Base-by-base conservation (phyloP, 2,888 invertebrate genomes). In the Dryomyza anilis region DNA sequence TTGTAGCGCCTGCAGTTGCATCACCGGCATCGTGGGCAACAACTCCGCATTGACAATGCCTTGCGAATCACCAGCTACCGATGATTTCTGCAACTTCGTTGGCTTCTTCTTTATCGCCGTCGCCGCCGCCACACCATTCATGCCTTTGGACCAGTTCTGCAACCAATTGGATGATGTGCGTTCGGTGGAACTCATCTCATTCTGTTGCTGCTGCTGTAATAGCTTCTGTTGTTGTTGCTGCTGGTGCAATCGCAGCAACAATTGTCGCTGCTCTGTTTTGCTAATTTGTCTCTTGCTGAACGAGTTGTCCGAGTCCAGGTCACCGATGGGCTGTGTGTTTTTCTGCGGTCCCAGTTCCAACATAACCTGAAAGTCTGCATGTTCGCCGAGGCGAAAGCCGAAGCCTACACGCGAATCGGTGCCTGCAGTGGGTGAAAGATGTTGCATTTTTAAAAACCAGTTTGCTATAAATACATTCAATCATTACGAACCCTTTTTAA, bases 321-420 rank as follows among this genome's bases (percentile, higher is more conserved):
- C 83, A 72, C 89, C 89, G 8, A 93, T 83, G 1, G 89, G 87
- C 67, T 88, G 86, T 0, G 93, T 93, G 68, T 91, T 87, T 1
- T 86, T 89, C 79, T 93, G 93, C 0, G 93, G 93, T 0, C 93
- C 93, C 27, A 93, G 78, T 77, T 93, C 93, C 1, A 91, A 77
- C 71, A 92, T 75, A 1, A 93, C 86, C 78, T 93, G 93, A 75
- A 93, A 89, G 81, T 93, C 93, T 0, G 93, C 93, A 80, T 93
- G 91, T 76, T 91, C 89, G 1, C 93, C 93, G 48, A 93, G 85
- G 1, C 92, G 88, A 76, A 91, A 93, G 0, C 93, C 93, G 73
- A 93, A 88, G 0, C 93, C 93, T 12, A 93, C 77, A 23, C 92
- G 86, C 0, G 92, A 92, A 77, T 93, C 93, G 4, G 91, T 92